phyloP scores from a whole-genome alignment of 2,888 invertebrate species.

The Sarcophaga carnaria region DNA sequence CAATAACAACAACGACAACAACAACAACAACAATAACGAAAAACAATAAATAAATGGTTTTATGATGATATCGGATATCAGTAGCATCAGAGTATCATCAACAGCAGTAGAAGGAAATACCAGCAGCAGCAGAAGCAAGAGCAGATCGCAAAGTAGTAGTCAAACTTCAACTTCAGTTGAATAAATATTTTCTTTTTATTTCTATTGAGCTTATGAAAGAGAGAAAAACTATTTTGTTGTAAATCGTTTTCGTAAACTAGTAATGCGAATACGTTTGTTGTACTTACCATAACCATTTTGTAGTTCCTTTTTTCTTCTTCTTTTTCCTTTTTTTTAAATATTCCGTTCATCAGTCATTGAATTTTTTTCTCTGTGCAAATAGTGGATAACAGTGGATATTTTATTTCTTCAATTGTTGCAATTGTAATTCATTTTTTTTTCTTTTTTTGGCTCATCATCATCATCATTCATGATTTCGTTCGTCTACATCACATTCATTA shows the following conservation, averaged over 20 bases:
- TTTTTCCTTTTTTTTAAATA: not conserved
- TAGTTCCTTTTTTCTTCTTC: not conserved
- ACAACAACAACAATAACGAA: conserved; percentile 29
- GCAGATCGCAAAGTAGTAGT: not conserved
- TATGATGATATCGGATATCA: conserved; percentile 55
- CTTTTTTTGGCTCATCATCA: not conserved
- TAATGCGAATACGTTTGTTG: too few species aligned
- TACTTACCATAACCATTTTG: too few species aligned
- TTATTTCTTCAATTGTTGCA: conserved; percentile 45
- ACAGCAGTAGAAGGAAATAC: not conserved
- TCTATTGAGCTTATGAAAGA: too few species aligned
- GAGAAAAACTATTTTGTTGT: too few species aligned
- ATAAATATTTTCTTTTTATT: not conserved
- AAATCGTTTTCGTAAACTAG: too few species aligned
- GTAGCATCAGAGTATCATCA: conserved; percentile 18
- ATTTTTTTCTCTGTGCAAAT: not conserved
- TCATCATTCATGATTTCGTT: conserved; percentile 52
- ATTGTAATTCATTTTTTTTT: conserved; percentile 49
- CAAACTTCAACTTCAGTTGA: not conserved
- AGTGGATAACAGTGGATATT: not conserved
- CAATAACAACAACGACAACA: conserved; percentile 5
- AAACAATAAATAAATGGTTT: conserved; percentile 53
- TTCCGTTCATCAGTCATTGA: not conserved
- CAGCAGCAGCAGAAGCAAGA: not conserved
- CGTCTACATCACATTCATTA: conserved; percentile 47